Evolutionary conservation across 2,113 vertebrate species (phyloP).

Genomic region (Ornithorhynchus anatinus): DNA sequence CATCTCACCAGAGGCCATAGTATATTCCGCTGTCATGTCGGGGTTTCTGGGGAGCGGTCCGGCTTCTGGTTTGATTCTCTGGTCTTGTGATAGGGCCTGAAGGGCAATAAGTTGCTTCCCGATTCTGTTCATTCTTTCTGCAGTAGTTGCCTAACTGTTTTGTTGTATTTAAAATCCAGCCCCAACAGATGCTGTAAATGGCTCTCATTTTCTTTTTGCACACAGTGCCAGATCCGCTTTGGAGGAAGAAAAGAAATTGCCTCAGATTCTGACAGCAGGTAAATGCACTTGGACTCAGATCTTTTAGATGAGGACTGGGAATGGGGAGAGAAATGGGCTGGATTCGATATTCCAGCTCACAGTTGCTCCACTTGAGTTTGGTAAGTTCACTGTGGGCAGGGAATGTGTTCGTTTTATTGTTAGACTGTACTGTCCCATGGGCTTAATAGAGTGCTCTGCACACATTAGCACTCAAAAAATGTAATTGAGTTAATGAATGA

Average conservation of each 20-base stretch:
- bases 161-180: background rate
- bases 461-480: too few relatives aligned
- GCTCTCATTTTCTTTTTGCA: conserved; percentile 22
- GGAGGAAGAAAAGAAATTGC: conserved; percentile 98
- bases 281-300: conserved; percentile 11
- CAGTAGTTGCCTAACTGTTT: background rate
- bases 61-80: background rate
- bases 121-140: background rate
- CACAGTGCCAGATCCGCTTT: conserved; percentile 97
- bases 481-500: too few relatives aligned
- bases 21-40: too few relatives aligned
- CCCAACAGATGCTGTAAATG: background rate
- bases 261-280: conserved; percentile 98
- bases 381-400: too few relatives aligned
- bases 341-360: background rate
- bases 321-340: background rate
- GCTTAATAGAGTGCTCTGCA: too few relatives aligned
- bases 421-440: too few relatives aligned
- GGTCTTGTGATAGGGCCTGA: background rate
- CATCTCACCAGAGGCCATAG: too few relatives aligned
- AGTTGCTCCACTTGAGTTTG: background rate
- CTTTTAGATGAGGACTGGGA: background rate
- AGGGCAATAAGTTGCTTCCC: rapidly evolving
- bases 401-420: too few relatives aligned
- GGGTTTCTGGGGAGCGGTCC: background rate